These are phyloP conservation scores for Aplocera efformata DNA, from an alignment of 2,888 invertebrate genomes.

Conservation along the genomic window DNA sequence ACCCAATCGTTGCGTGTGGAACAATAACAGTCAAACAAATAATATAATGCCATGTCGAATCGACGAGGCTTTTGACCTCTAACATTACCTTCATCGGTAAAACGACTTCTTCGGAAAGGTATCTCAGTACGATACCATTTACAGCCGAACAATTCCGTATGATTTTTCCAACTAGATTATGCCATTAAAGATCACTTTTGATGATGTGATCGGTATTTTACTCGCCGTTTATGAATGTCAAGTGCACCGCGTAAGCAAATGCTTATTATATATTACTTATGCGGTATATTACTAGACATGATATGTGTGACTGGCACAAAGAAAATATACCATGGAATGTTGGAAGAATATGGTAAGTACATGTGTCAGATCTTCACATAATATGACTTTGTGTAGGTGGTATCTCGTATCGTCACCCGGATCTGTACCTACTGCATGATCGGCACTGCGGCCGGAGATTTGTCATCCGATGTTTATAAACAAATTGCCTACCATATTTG, in stretches of 20 bases:
- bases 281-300: slow-evolving; percentile 24
- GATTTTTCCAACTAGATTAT: slow-evolving; percentile 22
- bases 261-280: slow-evolving; percentile 33
- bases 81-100: slow-evolving; percentile 32
- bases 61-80: slow-evolving; percentile 47
- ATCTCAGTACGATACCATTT: slow-evolving; percentile 11
- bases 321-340: slow-evolving; percentile 43
- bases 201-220: slow-evolving; percentile 32
- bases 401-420: slow-evolving; percentile 40
- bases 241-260: no score
- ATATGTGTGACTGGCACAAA: slow-evolving; percentile 22
- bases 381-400: slow-evolving; percentile 30
- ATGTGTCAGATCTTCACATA: slow-evolving; percentile 12
- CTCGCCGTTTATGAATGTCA: slow-evolving; percentile 40
- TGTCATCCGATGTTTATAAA: background rate
- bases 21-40: slow-evolving; percentile 25
- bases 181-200: slow-evolving; percentile 22
- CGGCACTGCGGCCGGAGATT: slow-evolving; percentile 1
- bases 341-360: slow-evolving; percentile 43
- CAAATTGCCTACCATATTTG: background rate
- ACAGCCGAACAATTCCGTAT: slow-evolving; percentile 12
- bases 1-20: slow-evolving; percentile 14
- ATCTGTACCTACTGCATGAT: slow-evolving; percentile 9
- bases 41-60: slow-evolving; percentile 30
- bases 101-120: slow-evolving; percentile 24